Base-by-base conservation (phyloP, 2,797 vertebrate genomes). In the Rhinatrema bivittatum region DNA sequence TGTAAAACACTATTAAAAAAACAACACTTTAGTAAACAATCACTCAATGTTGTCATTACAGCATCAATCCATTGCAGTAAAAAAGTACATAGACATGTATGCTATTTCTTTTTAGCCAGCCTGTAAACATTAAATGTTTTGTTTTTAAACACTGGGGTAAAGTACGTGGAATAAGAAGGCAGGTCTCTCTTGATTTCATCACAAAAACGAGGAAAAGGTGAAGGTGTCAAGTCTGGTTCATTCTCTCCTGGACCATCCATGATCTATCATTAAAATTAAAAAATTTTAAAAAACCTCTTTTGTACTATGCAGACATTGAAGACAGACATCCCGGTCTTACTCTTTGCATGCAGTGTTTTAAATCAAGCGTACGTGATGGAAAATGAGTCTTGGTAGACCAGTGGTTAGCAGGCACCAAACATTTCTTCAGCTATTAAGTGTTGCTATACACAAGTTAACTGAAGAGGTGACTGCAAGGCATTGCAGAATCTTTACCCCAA, bases 81-180 rank as follows among this genome's bases (percentile, higher is more conserved):
- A n/a, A n/a, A n/a, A n/a, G n/a, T 14, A 14, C n/a, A n/a, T n/a
- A n/a, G n/a, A n/a, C n/a, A n/a, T n/a, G n/a, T 14, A 14, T 14
- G 14, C 14, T 14, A n/a, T n/a, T n/a, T n/a, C n/a, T n/a, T n/a
- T n/a, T n/a, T n/a, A n/a, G n/a, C 37, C 20, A 96, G 75, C 55
- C 74, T 88, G 82, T 97, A 98, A 36, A 97, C 89, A 0, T 93
- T 84, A 76, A 98, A 98, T 7, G 92, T 97, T 75, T 95, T 97
- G 75, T 95, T 98, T 49, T 87, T 86, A 57, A 97, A 98, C 6
- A 89, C 91, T 40, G 79, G 76, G 19, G 81, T 82, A 72, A 98
- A 99, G 56, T 89, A 72, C 3, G 42, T 33, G 1, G 56, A 39
- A 46, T 91, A 94, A 3, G 82, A 55, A 1, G 77, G 65, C 1